Conservation (phyloP, 2,888 invertebrate species). For the Calameuta filiformis region DNA sequence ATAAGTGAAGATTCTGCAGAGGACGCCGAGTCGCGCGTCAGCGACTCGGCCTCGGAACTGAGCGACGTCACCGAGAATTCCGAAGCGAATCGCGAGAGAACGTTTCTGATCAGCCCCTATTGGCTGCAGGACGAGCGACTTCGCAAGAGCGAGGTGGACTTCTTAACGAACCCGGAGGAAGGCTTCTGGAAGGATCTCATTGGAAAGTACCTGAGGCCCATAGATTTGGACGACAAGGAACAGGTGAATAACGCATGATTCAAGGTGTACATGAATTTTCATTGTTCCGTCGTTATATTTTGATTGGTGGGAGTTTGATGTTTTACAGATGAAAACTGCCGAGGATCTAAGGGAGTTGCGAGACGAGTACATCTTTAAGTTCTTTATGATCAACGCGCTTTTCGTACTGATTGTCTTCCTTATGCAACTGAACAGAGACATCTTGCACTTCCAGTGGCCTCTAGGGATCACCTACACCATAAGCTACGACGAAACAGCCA, state of each 20-base stretch:
- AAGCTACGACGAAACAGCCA: conserved; percentile 57
- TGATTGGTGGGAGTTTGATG: background rate
- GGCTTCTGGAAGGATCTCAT: conserved; percentile 84
- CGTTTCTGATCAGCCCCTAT: conserved; percentile 70
- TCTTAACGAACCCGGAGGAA: conserved; percentile 75
- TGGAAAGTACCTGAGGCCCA: conserved; percentile 79
- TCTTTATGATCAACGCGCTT: conserved; percentile 75
- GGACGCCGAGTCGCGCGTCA: conserved; percentile 7
- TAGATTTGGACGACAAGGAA: conserved; percentile 74
- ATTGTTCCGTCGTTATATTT: background rate
- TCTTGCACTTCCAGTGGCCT: conserved; percentile 72
- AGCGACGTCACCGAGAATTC: background rate
- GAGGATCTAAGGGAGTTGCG: conserved; percentile 68
- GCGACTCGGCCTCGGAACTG: conserved; percentile 24
- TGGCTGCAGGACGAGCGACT: conserved; percentile 80
- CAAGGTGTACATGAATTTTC: too few species aligned
- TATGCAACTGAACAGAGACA: conserved; percentile 73
- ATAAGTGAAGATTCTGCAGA: background rate
- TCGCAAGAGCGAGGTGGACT: conserved; percentile 74
- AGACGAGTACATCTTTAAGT: conserved; percentile 71
- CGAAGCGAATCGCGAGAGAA: conserved; percentile 46
- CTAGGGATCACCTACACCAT: conserved; percentile 67
- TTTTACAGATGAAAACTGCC: conserved; percentile 62
- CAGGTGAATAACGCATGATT: conserved; percentile 63
- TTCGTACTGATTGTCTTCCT: conserved; percentile 75